Evolutionary conservation across 2,113 vertebrate species (phyloP).

Genomic region (Nanger granti): DNA sequence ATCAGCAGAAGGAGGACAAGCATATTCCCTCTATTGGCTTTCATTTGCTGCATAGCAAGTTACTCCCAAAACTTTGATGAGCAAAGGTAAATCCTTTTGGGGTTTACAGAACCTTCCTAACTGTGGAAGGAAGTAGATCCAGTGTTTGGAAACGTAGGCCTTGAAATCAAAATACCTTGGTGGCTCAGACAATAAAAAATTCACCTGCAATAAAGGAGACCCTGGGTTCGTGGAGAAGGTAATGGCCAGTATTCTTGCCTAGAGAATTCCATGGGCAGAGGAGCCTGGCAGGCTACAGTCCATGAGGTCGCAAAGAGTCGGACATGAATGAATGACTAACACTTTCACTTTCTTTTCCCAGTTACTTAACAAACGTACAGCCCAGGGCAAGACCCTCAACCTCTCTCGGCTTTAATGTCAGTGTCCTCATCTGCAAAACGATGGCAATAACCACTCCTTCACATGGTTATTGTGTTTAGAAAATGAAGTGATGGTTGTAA

Average conservation of each 20-base stretch:
- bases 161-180: neutral
- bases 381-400: neutral
- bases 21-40: neutral
- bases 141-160: neutral
- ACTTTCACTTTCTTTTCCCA: neutral
- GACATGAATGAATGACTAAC: neutral
- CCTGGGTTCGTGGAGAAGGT: neutral
- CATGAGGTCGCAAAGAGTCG: neutral
- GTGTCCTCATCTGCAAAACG: neutral
- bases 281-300: neutral
- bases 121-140: neutral
- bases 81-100: neutral
- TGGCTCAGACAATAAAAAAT: neutral
- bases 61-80: neutral
- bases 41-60: neutral
- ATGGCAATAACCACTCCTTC: neutral
- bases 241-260: neutral
- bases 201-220: neutral
- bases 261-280: neutral
- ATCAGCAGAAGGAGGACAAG: accelerated
- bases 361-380: neutral
- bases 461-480: accelerated
- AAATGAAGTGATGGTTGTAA: neutral
- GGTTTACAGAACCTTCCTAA: neutral
- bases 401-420: neutral